Base-by-base conservation (phyloP, 2,113 vertebrate species). In the Ptychochromis oligacanthus region DNA sequence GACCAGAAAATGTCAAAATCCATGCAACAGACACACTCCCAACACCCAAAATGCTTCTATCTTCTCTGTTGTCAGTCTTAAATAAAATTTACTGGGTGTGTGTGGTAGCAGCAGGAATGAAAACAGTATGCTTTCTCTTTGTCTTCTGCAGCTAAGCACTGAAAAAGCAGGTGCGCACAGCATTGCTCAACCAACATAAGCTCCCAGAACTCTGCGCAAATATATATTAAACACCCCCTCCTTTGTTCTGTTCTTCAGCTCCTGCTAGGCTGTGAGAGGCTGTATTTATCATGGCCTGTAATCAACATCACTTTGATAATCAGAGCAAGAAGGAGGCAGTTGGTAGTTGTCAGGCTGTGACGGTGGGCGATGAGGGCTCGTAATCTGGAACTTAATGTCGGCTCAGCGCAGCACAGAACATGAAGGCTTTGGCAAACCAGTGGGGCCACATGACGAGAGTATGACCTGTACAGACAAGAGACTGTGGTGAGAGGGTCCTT, bases 381-480 rank as follows among this genome's bases (percentile, higher is more conserved):
- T 85, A 87, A 91, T 89, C 72, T 85, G 56, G 46, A 38, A 13
- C 15, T 64, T 80, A 36, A 72, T 87, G 81, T 82, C 34, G 4
- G 59, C 67, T 87, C 61, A 81, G 79, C 38, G 57, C 31, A 31
- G 80, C 38, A 64, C 11, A 18, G 79, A 81, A 75, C 78, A 83
- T 83, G 83, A 87, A 82, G 77, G 55, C 81, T 88, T 85, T 92
- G 86, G 83, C 81, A 82, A 78, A 86, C 64, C 31, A 43, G n/a
- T 6, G 9, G 67, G 57, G 26, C 31, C 87, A 88, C 90, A 79
- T 91, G 85, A 92, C 38, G 38, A 59, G 83, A 77, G 61, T 70
- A 62, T 86, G 92, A 89, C 87, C 76, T 56, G 28, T 82, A 46
- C 43, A 74, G n/a, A 17, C 40, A 38, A 43, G 46, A 67, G 52